Evolutionary conservation across 1,140 invertebrate species (phyloP).

Genomic region (Ips typographus): DNA sequence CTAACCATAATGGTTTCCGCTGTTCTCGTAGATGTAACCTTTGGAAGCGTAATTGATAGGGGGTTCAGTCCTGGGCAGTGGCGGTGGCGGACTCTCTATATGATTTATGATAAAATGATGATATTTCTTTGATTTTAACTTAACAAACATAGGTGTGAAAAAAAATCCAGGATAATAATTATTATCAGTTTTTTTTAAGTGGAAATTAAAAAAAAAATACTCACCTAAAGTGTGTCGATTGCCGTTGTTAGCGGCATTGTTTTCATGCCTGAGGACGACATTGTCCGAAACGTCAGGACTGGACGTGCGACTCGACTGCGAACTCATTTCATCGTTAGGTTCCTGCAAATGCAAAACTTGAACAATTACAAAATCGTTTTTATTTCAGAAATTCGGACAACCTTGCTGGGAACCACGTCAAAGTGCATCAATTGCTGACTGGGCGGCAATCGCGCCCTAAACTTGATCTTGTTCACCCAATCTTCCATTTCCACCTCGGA

Average conservation of each 20-base stretch:
- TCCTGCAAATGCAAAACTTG: constrained; percentile 39
- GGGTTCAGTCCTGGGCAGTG: constrained; percentile 47
- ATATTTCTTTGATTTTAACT: too few relatives aligned
- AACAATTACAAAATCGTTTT: not conserved
- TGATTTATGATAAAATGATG: constrained; percentile 33
- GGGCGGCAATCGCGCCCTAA: constrained; percentile 90
- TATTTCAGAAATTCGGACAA: not conserved
- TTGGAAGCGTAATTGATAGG: constrained; percentile 41
- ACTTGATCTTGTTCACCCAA: constrained; percentile 93
- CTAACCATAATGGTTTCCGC: constrained; percentile 44
- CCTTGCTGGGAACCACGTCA: constrained; percentile 53
- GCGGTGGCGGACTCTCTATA: constrained; percentile 50
- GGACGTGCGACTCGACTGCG: constrained; percentile 51
- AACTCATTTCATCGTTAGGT: constrained; percentile 49
- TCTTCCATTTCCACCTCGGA: constrained; percentile 78
- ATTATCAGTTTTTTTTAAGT: too few relatives aligned
- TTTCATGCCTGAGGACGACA: constrained; percentile 45
- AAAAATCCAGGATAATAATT: too few relatives aligned
- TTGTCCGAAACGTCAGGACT: constrained; percentile 49
- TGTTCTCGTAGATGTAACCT: constrained; percentile 39
- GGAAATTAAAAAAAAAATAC: not conserved
- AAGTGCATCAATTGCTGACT: constrained; percentile 85
- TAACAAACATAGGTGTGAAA: too few relatives aligned
- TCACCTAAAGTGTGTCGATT: constrained; percentile 48
- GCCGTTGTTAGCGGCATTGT: constrained; percentile 42